These are phyloP conservation scores for Pantala flavescens DNA, from an alignment of 1,140 invertebrate genomes.

Conservation along the genomic window DNA sequence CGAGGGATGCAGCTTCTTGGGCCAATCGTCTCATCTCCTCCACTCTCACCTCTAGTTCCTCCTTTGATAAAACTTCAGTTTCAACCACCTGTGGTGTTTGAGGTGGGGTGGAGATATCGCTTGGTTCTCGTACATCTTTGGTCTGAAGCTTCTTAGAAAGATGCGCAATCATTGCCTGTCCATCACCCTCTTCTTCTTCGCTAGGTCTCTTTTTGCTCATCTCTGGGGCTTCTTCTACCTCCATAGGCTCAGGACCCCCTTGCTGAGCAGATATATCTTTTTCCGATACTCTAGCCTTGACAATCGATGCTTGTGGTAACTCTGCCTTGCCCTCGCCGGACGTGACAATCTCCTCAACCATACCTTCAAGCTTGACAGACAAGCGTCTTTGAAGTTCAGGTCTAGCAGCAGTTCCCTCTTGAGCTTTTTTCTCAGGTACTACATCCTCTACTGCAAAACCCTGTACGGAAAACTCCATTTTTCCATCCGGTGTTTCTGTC, in stretches of 20 bases:
- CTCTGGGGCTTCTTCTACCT: conserved; percentile 25
- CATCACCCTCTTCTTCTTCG: conserved; percentile 23
- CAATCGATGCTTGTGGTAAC: conserved; percentile 26
- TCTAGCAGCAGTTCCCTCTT: not conserved
- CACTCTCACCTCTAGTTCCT: not conserved
- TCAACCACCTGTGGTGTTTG: not conserved
- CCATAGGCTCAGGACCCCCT: not conserved
- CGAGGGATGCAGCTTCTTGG: conserved; percentile 53
- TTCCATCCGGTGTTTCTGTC: conserved; percentile 47
- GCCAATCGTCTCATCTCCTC: conserved; percentile 25
- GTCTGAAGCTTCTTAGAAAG: not conserved
- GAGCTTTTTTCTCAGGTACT: not conserved
- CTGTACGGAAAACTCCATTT: conserved; percentile 57
- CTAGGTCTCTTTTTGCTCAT: conserved; percentile 24
- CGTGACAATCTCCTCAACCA: conserved; percentile 18
- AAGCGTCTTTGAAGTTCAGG: not conserved
- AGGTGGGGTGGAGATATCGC: not conserved
- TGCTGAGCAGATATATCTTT: not conserved
- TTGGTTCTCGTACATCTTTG: not conserved
- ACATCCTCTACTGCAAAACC: conserved; percentile 45
- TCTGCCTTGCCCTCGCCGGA: conserved; percentile 28
- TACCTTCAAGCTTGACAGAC: not conserved
- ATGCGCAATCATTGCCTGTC: conserved; percentile 15
- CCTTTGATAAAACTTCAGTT: not conserved
- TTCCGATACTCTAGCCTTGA: conserved; percentile 23